Evolutionary conservation across 64 coral and sea anemone genomes (phyloP).

Genomic region (Acropora yongei): DNA sequence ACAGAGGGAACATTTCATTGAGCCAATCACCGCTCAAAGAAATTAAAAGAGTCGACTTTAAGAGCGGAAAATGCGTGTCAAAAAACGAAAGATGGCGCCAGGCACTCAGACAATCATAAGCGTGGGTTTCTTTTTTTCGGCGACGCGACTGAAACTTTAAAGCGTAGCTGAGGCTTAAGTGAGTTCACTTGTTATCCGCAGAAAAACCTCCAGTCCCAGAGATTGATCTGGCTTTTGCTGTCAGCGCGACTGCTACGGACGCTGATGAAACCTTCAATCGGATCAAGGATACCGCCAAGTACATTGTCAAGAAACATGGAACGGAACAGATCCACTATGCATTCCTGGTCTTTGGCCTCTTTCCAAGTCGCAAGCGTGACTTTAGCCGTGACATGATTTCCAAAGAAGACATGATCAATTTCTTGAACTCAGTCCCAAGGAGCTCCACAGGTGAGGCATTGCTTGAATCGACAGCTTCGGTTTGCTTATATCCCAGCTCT

Average conservation of each 20-base stretch:
- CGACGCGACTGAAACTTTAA: too few species aligned
- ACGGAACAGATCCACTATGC: constrained; percentile 32
- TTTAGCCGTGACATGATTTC: constrained; percentile 13
- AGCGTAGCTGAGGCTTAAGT: too few species aligned
- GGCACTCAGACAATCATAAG: too few species aligned
- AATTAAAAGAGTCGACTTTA: too few species aligned
- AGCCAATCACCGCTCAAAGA: too few species aligned
- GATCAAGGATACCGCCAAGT: constrained; percentile 34
- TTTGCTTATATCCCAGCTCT: too few species aligned
- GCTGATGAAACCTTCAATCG: constrained; percentile 28
- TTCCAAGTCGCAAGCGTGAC: background rate
- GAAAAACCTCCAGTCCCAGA: constrained; percentile 24
- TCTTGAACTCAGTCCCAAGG: constrained; percentile 9
- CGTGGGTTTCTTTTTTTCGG: too few species aligned
- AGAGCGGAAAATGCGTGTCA: too few species aligned
- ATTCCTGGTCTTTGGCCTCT: constrained; percentile 1
- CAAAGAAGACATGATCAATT: constrained; percentile 3
- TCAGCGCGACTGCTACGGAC: constrained; percentile 17
- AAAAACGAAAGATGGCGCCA: too few species aligned
- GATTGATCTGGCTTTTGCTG: constrained; percentile 38
- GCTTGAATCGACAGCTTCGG: too few species aligned
- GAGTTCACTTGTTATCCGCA: background rate
- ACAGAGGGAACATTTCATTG: too few species aligned
- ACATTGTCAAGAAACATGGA: constrained; percentile 34
- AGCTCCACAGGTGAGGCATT: constrained; percentile 24